Evolutionary conservation across 2,113 vertebrate genomes (phyloP).

Genomic region (Marcusenius ussheri): DNA sequence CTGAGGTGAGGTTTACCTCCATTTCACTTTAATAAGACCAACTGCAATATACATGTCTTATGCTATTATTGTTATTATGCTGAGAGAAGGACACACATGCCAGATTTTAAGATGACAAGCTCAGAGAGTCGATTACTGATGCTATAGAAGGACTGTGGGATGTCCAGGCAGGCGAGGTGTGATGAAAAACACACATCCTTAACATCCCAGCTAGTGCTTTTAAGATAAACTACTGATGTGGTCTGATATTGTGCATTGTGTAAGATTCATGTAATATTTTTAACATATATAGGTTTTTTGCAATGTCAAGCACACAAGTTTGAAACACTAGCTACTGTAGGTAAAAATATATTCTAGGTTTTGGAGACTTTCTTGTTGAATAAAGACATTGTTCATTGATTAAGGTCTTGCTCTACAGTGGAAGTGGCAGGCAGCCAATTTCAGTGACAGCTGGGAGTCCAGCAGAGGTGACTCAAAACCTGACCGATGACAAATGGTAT

Average conservation of each 20-base stretch:
- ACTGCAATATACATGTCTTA: not conserved
- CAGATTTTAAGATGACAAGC: not conserved
- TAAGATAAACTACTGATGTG: not conserved
- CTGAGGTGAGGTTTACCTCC: not conserved
- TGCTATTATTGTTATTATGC: not conserved
- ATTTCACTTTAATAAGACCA: not conserved
- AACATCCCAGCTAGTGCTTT: not conserved
- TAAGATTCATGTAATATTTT: not conserved
- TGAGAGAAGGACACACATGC: not conserved
- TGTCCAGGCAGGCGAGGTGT: not conserved
- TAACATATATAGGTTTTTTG: not conserved
- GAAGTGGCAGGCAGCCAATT: not conserved
- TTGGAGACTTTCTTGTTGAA: not conserved
- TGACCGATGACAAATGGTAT: not conserved
- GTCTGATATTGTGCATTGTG: not conserved
- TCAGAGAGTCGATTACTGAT: not conserved
- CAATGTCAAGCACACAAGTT: not conserved
- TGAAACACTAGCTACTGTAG: not conserved
- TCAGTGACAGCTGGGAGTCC: not conserved
- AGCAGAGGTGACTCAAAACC: not conserved
- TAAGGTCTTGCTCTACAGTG: not conserved
- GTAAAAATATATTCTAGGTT: not conserved
- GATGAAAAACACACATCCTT: not conserved
- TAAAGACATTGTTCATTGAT: not conserved
- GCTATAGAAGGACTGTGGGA: not conserved